Evolutionary conservation across 2,113 vertebrate genomes (phyloP).

Genomic region (Tragelaphus scriptus): DNA sequence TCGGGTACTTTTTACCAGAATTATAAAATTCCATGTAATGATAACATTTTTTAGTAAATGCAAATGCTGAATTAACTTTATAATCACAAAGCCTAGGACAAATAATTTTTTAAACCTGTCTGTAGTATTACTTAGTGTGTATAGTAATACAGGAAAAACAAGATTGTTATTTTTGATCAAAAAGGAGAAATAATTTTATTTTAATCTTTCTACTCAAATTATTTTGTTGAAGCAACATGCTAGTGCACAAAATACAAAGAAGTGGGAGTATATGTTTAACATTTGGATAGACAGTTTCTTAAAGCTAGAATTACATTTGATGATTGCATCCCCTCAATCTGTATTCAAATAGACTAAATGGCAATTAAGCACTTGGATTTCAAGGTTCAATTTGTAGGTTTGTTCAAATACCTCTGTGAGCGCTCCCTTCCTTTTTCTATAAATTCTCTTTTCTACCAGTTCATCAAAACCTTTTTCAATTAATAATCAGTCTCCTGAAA

Average conservation of each 20-base stretch:
- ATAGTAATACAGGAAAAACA: neutral
- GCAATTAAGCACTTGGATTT: conserved; percentile 61
- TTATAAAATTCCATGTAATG: neutral
- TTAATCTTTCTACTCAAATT: conserved; percentile 10
- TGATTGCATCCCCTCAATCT: conserved; percentile 39
- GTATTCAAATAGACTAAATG: conserved; percentile 42
- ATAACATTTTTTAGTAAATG: neutral
- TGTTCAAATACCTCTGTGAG: neutral
- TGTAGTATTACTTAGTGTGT: neutral
- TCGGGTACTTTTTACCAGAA: neutral
- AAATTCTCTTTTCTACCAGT: neutral
- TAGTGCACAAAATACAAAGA: neutral
- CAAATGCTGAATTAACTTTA: neutral
- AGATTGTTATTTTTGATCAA: conserved; percentile 25
- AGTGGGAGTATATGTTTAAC: conserved; percentile 7
- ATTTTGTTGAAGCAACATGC: conserved; percentile 45
- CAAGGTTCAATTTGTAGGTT: conserved; percentile 46
- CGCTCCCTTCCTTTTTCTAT: neutral
- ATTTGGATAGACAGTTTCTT: conserved; percentile 55
- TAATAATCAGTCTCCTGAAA: conserved; percentile 57
- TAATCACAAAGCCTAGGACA: neutral
- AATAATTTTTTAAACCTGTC: neutral
- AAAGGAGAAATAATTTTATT: neutral
- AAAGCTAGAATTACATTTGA: conserved; percentile 41
- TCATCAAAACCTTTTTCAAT: conserved; percentile 47